Evolutionary conservation across 2,797 vertebrate species (phyloP), one percentile per base, ranked within the genome.

Genomic region (Sebastes hopkinsi): DNA sequence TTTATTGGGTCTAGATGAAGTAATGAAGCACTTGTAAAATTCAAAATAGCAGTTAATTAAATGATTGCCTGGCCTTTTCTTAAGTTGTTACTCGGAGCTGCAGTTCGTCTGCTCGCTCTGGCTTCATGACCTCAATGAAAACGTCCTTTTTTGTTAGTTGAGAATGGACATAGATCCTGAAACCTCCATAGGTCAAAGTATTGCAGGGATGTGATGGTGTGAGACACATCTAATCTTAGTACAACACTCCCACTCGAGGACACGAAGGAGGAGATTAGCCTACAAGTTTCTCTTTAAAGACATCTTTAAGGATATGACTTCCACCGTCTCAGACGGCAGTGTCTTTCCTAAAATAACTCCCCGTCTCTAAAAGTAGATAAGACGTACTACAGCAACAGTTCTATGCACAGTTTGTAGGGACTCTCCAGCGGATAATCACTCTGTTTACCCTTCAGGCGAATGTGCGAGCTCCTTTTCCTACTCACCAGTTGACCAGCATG

Each of bases 401-500:
- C 10, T 7, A 5, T 29, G 29, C 25, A 20, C 13, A 25, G n/a
- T 56, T 34, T 72, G 56, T 4, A 59, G 32, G 42, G 52, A 30
- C n/a, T 68, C 60, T 52, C 6, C n/a, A 69, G n/a, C 10, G 4
- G 4, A 52, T 52, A 25, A 30, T 64, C 12, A 34, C 4, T 16
- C 11, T 34, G 22, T 4, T 22, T 13, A 60, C 29, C 18, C 36
- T 56, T 62, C 6, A 56, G 3, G 1, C 3, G 7, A 52, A 46
- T 12, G 42, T 12, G 3, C 0, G 1, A 25, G 13, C 12, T 32
- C 13, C 1, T 1, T 25, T 32, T 23, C 8, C 7, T 87, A 94
- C 97, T 98, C 95, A 98, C 97, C 97, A 98, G 95, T 98, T 97
- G 84, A 98, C 97, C 92, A 94, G 93, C 95, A 98, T 96, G 83